phyloP scores from a whole-genome alignment of 53 echinoderm and acorn worm genomes.

The Antedon mediterranea region DNA sequence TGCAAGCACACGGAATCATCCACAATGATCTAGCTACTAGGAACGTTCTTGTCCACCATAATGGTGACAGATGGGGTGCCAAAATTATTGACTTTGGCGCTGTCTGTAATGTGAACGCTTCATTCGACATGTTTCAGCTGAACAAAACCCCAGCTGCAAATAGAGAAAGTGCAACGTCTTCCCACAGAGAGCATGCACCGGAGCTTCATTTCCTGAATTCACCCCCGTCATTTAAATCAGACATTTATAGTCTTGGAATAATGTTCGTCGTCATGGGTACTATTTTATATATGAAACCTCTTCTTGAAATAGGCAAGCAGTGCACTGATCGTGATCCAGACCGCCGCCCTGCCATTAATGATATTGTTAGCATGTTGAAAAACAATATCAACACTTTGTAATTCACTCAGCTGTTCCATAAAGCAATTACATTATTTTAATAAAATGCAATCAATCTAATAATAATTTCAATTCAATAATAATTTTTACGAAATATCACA shows the following conservation, averaged over 20 bases:
- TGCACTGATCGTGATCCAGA: neutral
- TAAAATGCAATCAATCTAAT: no score
- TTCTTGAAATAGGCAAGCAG: neutral
- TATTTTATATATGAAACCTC: neutral
- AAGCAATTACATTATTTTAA: no score
- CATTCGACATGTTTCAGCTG: neutral
- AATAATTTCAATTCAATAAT: no score
- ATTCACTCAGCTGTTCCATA: no score
- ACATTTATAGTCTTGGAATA: neutral
- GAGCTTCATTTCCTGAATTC: neutral
- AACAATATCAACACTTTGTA: no score
- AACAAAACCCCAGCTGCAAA: neutral
- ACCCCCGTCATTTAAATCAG: neutral
- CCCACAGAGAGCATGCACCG: neutral
- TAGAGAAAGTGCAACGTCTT: neutral
- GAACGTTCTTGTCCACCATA: neutral
- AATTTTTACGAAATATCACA: no score
- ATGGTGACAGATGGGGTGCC: neutral
- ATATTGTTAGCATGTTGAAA: no score
- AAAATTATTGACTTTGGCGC: neutral
- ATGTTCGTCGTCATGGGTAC: neutral
- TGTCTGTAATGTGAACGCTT: neutral
- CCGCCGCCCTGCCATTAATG: no score
- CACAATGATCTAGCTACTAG: neutral
- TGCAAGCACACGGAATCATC: neutral